Base-by-base conservation (phyloP, 2,888 invertebrate genomes). In the Timema podura region DNA sequence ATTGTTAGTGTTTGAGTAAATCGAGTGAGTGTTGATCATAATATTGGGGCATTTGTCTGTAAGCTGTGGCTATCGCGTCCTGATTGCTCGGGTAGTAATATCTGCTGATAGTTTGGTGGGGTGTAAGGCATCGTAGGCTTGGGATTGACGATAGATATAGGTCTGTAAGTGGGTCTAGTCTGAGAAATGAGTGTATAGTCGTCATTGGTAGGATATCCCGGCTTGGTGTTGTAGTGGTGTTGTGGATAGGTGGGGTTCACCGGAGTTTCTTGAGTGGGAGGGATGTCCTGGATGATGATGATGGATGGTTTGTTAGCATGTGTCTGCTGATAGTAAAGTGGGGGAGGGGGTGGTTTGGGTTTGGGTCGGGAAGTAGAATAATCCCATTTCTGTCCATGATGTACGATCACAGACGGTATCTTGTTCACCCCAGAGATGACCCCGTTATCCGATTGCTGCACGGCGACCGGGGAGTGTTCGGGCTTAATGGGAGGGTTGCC, bases 371-470 rank as follows among this genome's bases (percentile, higher is more conserved):
- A 61, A 30, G 30, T 57, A 15, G 54, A 66, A 48, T 74, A 61
- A 71, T 68, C 49, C 73, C 67, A 51, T 71, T 70, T 48, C 71
- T 70, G 71, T 67, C 67, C 48, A 74, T 68, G 16, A 73, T 65
- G 9, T 73, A 64, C 30, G 68, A 48, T 67, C 16, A 70, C 57
- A 48, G 68, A 51, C 13, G 70, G 70, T 54, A 65, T 68, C 54
- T 70, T 70, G n/a, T 68, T 68, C 6, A 70, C 57, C 5, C 70
- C 68, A 7, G 68, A 48, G 64, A 64, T 16, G 3, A 64, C 67
- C 5, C 70, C 70, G 48, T 57, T 57, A 16, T 59, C 48, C 13
- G 51, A 64, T 7, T 68, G 70, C 5, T 68, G 64, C 47, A 70
- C n/a, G 6, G 54, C 64, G 30, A 70, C 57, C 9, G 70, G 44